Evolutionary conservation across 2,888 invertebrate species (phyloP).

Genomic region (Steinernema scapterisci): DNA sequence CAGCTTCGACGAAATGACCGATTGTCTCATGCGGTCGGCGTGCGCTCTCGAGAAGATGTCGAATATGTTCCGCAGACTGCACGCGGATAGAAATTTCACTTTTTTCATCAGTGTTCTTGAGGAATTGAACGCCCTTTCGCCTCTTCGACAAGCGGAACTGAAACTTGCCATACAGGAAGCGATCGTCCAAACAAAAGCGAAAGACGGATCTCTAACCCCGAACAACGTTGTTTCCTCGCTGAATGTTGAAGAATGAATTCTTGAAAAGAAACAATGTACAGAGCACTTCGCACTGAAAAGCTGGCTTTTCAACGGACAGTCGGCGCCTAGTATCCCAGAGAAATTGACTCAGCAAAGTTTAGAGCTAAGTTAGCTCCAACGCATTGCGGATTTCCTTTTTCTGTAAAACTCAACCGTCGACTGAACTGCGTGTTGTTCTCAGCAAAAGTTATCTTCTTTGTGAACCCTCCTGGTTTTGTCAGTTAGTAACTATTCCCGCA

Average conservation of each 20-base stretch:
- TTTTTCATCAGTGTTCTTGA: not conserved
- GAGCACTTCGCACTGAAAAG: too few relatives aligned
- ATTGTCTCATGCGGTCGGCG: not conserved
- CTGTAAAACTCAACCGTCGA: not conserved
- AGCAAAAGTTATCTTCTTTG: not conserved
- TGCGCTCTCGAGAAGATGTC: not conserved
- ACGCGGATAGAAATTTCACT: not conserved
- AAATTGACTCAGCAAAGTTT: too few relatives aligned
- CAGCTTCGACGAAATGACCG: not conserved
- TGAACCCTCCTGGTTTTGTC: not conserved
- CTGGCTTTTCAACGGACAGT: too few relatives aligned
- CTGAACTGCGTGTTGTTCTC: not conserved
- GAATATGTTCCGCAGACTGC: not conserved
- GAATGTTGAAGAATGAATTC: too few relatives aligned
- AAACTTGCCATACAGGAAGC: not conserved
- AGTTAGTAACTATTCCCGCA: slow-evolving; percentile 1
- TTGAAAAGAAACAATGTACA: too few relatives aligned
- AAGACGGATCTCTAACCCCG: not conserved
- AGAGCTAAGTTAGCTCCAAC: too few relatives aligned
- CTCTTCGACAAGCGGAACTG: not conserved
- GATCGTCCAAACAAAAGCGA: not conserved
- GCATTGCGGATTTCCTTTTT: too few relatives aligned
- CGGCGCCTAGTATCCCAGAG: too few relatives aligned
- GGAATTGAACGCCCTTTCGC: not conserved
- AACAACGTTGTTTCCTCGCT: too few relatives aligned